These are phyloP conservation scores for Nycteola revayana DNA, from an alignment of 2,888 invertebrate species.

Conservation along the genomic window DNA sequence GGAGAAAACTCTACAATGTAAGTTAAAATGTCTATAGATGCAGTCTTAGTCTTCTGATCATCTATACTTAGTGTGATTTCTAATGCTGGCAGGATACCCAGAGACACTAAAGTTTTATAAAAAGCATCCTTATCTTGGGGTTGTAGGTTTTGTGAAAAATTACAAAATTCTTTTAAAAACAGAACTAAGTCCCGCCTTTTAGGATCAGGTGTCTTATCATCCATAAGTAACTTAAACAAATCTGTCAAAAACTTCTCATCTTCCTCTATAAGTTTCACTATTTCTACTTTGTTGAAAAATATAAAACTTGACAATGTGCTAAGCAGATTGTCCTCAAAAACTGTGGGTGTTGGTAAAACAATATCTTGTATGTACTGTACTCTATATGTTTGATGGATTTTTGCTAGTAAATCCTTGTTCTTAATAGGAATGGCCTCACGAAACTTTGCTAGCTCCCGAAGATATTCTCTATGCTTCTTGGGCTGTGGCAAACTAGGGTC, in stretches of 20 bases:
- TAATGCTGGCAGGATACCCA: conserved; percentile 93
- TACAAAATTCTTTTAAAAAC: conserved; percentile 99
- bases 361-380: conserved; percentile 99
- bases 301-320: conserved; percentile 99
- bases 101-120: conserved; percentile 95
- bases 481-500: conserved; percentile 94
- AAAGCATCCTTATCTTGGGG: conserved; percentile 98
- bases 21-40: conserved; percentile 98
- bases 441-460: conserved; percentile 95
- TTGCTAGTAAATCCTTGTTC: conserved; percentile 96
- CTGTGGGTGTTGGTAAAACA: conserved; percentile 98
- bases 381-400: conserved; percentile 99
- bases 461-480: conserved; percentile 97
- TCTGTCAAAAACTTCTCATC: conserved; percentile 98
- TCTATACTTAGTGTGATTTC: conserved; percentile 96
- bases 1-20: conserved; percentile 99
- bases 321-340: conserved; percentile 99
- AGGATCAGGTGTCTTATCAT: conserved; percentile 91
- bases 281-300: conserved; percentile 99
- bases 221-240: conserved; percentile 95
- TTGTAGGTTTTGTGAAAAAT: conserved; percentile 99
- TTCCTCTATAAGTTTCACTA: conserved; percentile 98
- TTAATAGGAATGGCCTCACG: conserved; percentile 97
- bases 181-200: conserved; percentile 96
- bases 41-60: conserved; percentile 96